Evolutionary conservation across 1,140 invertebrate genomes (phyloP).

Genomic region (Armadillidium nasatum): DNA sequence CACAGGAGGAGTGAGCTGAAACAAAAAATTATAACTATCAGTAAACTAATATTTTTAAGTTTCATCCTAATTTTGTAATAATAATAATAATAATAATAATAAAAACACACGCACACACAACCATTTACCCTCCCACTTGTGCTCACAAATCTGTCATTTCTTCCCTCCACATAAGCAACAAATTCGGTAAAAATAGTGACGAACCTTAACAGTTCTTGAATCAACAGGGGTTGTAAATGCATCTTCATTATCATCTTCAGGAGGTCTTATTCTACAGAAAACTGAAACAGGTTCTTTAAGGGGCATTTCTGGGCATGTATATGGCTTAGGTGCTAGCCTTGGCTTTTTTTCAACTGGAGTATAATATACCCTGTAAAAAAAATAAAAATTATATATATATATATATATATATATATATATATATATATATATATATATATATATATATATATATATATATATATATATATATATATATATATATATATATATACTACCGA

Average conservation of each 20-base stretch:
- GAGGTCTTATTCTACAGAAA: background rate
- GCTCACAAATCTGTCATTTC: too few relatives aligned
- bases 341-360: background rate
- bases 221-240: background rate
- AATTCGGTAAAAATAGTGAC: too few relatives aligned
- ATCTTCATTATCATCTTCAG: background rate
- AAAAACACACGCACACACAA: too few relatives aligned
- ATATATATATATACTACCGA: background rate
- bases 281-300: background rate
- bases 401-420: constrained; percentile 5
- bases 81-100: too few relatives aligned
- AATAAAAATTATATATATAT: background rate
- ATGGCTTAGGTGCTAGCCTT: background rate
- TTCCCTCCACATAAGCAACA: too few relatives aligned
- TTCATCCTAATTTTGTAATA: too few relatives aligned
- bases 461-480: background rate
- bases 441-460: constrained; percentile 8
- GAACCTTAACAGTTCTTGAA: constrained; percentile 1
- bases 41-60: too few relatives aligned
- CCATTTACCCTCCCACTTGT: too few relatives aligned
- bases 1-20: constrained; percentile 33
- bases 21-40: background rate
- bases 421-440: constrained; percentile 11
- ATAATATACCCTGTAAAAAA: background rate
- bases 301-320: background rate